Conservation (phyloP, 2,113 vertebrate species). For the Peromyscus polionotus region DNA sequence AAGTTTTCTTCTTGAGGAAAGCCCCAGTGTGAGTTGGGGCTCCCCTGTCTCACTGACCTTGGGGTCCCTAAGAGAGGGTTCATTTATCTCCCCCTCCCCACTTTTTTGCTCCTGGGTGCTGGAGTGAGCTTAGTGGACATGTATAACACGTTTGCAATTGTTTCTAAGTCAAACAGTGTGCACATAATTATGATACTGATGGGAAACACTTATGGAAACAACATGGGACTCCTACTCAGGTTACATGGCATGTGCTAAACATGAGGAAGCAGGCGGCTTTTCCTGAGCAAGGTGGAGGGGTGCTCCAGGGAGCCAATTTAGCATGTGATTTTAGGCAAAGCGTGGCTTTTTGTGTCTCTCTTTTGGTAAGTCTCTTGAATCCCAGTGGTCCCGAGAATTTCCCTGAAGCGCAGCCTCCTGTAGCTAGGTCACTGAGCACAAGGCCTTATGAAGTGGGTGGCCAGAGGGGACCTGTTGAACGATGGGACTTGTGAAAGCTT, state of each 20-base stretch:
- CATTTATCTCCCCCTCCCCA: neutral
- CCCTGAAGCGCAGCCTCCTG: constrained; percentile 81
- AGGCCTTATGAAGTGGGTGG: neutral
- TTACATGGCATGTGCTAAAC: constrained; percentile 94
- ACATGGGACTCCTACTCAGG: constrained; percentile 89
- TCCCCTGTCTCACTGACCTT: neutral
- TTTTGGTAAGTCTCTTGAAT: constrained; percentile 89
- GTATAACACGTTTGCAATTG: constrained; percentile 83
- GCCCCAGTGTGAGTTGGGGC: neutral
- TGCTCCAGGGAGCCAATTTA: constrained; percentile 97
- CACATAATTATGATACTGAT: constrained; percentile 94
- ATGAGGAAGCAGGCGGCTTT: constrained; percentile 92
- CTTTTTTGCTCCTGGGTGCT: constrained; percentile 43
- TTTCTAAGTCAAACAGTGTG: constrained; percentile 91
- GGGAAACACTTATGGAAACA: constrained; percentile 91
- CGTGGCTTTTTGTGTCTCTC: constrained; percentile 85
- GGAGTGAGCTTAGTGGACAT: constrained; percentile 68
- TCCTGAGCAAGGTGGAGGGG: constrained; percentile 94
- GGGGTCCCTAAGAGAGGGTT: constrained; percentile 19
- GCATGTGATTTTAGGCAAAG: constrained; percentile 95
- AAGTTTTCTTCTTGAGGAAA: neutral
- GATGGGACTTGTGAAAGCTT: neutral
- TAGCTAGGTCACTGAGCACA: constrained; percentile 52
- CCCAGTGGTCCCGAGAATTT: constrained; percentile 86
- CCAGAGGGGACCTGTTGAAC: accelerated